Evolutionary conservation across 1,140 invertebrate genomes (phyloP), one percentile per base, ranked within the genome.

Genomic region (Drosophila paulistorum): DNA sequence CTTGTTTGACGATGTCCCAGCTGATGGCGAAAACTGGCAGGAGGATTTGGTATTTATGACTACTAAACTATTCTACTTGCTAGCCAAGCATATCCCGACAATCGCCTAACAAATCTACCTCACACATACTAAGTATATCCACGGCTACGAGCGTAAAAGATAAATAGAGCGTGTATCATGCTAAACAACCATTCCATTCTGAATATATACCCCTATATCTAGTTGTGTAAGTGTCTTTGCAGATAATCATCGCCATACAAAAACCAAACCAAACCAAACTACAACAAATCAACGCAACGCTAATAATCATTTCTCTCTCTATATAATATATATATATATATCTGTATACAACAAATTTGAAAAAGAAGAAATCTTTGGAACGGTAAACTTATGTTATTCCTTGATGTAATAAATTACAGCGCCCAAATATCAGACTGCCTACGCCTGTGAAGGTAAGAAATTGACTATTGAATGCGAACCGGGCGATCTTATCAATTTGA

Each of bases 381-480:
- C 10, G 26, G n/a, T 14, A 5, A 58, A 84, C 78, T 85, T 55
- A 85, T 23, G 20, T 11, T 39, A 11, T 39, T 39, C 13, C 11
- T 23, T 69, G 23, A 23, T 59, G 14, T 68, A 63, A 75, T 42
- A 45, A 57, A 61, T 91, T 91, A 57, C 84, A 91, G 90, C 91
- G 59, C 93, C 93, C 60, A 94, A 95, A 90, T 98, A 98, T 93
- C 96, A 97, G 92, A 98, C 97, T 60, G 96, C 96, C 26, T 98
- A 98, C 93, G 98, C 97, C 55, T 99, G 98, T 93, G 98, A 99
- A 93, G 97, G 97, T 69, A 97, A 97, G 91, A 95, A 95, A 59
- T 93, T 99, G 85, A 95, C 95, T 90, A 96, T 99, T 72, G 95
- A 96, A 81, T 99, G 98, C 93, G 95, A 95, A 59, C 95, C 96